phyloP scores from a whole-genome alignment of 2,888 invertebrate genomes.

The Syrphus vitripennis region DNA sequence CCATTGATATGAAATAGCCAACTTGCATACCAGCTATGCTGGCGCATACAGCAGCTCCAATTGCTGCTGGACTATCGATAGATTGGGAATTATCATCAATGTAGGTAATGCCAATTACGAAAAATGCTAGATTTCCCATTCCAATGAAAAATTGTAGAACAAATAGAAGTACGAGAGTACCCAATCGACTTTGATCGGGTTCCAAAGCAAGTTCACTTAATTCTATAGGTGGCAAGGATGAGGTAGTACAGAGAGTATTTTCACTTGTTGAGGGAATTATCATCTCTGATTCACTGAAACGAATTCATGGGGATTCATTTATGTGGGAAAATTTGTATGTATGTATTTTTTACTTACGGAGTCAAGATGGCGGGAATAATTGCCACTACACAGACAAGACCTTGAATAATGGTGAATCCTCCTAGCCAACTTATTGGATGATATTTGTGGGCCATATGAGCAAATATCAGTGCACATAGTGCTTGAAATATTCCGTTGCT shows the following conservation, averaged over 20 bases:
- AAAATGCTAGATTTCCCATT: conserved; percentile 82
- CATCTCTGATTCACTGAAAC: conserved; percentile 56
- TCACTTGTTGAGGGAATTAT: conserved; percentile 69
- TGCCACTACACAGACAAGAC: conserved; percentile 81
- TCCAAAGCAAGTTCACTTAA: conserved; percentile 74
- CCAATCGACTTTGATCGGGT: conserved; percentile 76
- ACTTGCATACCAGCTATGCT: conserved; percentile 79
- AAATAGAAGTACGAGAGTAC: conserved; percentile 81
- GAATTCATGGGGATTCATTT: not conserved
- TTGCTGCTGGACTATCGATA: conserved; percentile 81
- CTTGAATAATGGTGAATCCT: conserved; percentile 82
- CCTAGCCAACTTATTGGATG: conserved; percentile 85
- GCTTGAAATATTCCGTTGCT: conserved; percentile 83
- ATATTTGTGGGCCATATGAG: conserved; percentile 84
- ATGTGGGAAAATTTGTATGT: not conserved
- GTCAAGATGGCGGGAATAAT: conserved; percentile 83
- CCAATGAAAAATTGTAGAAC: conserved; percentile 82
- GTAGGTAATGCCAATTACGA: conserved; percentile 83
- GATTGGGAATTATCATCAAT: conserved; percentile 84
- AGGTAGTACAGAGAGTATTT: conserved; percentile 74
- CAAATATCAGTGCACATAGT: conserved; percentile 82
- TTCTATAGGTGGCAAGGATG: conserved; percentile 56
- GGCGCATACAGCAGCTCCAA: conserved; percentile 79
- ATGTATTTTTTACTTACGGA: conserved; percentile 75
- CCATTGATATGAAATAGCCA: conserved; percentile 79